phyloP scores from a whole-genome alignment of 2,113 vertebrate genomes.

The Struthio camelus region DNA sequence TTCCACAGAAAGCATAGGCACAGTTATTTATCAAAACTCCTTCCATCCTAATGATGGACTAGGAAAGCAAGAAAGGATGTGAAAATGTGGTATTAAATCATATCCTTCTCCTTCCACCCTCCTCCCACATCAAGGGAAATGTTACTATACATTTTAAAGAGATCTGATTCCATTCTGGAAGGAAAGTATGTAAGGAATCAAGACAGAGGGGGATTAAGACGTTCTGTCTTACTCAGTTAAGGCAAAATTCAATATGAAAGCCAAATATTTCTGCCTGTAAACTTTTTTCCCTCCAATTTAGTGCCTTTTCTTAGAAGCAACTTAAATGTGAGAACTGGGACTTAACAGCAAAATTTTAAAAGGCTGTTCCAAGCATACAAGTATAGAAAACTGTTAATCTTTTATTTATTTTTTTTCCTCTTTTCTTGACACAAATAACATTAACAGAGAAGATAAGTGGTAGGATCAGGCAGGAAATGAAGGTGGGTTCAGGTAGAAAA shows the following conservation, averaged over 20 bases:
- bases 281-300: not conserved
- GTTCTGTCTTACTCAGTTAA: not conserved
- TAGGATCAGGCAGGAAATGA: not conserved
- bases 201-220: not conserved
- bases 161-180: not conserved
- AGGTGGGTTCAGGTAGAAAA: not conserved
- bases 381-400: not conserved
- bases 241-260: not conserved
- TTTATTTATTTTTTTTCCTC: not conserved
- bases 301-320: not conserved
- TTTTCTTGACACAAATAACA: not conserved
- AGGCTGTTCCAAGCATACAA: not conserved
- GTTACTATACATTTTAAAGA: not conserved
- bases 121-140: not conserved
- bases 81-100: not conserved
- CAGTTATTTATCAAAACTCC: not conserved
- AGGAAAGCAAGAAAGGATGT: not conserved
- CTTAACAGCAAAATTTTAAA: not conserved
- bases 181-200: not conserved
- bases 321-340: not conserved
- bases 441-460: not conserved
- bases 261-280: not conserved
- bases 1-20: not conserved
- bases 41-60: not conserved
- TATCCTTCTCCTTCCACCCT: not conserved